Evolutionary conservation across 1,140 invertebrate species (phyloP).

Genomic region (Trichomalopsis sarcophagae): DNA sequence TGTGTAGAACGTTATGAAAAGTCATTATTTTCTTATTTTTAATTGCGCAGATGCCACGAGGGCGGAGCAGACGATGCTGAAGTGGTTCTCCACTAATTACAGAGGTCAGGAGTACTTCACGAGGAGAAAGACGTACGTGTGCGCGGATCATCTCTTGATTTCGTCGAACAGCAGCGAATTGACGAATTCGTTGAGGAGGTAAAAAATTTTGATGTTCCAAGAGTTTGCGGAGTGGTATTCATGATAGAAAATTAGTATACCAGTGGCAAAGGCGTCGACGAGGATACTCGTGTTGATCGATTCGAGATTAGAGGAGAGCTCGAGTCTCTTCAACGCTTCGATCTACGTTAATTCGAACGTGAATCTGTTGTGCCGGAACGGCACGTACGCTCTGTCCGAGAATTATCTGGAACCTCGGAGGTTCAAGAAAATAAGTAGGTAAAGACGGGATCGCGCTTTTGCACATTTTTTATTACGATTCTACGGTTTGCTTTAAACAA

Average conservation of each 20-base stretch:
- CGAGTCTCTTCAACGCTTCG: conserved; percentile 58
- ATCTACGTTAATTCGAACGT: conserved; percentile 62
- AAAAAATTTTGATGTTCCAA: neutral
- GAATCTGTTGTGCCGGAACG: conserved; percentile 59
- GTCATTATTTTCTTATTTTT: neutral
- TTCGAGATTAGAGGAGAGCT: conserved; percentile 52
- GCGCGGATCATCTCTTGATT: conserved; percentile 60
- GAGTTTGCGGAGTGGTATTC: neutral
- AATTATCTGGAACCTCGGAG: conserved; percentile 60
- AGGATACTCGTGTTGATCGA: conserved; percentile 64
- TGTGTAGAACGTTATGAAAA: too few species aligned
- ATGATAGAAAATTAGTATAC: conserved; percentile 54
- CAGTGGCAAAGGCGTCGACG: conserved; percentile 55
- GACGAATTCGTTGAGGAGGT: conserved; percentile 52
- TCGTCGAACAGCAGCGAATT: conserved; percentile 49
- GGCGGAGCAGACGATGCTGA: neutral
- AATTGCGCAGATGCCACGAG: neutral
- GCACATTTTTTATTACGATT: neutral
- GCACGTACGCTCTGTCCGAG: conserved; percentile 62
- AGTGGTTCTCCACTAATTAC: neutral
- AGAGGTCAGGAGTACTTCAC: conserved; percentile 55
- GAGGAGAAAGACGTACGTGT: conserved; percentile 46
- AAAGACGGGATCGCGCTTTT: neutral
- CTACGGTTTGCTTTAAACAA: neutral
- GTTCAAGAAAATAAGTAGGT: conserved; percentile 61